A percentile compares a stretch with the other conserved stretches of the same genome.
phyloP scores from a whole-genome alignment of 2,888 invertebrate genomes.

The Ormyrus labotus region DNA sequence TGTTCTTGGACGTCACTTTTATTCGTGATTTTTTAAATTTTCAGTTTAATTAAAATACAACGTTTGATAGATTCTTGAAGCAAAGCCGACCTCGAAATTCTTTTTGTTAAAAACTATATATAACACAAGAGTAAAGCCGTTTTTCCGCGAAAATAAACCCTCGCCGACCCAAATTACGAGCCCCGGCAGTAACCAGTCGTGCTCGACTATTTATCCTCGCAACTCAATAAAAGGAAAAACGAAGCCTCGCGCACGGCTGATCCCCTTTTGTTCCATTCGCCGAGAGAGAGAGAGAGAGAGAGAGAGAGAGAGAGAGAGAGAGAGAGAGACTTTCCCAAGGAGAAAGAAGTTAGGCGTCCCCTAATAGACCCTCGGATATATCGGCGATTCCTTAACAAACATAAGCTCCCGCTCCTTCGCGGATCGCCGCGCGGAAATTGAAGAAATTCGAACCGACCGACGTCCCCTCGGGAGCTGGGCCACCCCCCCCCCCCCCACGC shows the following conservation, averaged over 20 bases:
- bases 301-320: too few relatives aligned
- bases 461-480: neutral
- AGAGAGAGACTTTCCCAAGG: neutral
- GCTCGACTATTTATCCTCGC: neutral
- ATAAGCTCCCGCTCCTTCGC: constrained; percentile 31
- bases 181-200: too few relatives aligned
- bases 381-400: constrained; percentile 42
- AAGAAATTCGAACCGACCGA: constrained; percentile 34
- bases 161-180: too few relatives aligned
- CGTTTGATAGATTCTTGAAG: too few relatives aligned
- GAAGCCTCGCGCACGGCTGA: neutral
- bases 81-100: too few relatives aligned
- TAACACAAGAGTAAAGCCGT: neutral
- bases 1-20: too few relatives aligned
- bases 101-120: too few relatives aligned
- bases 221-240: neutral
- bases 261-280: neutral
- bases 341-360: constrained; percentile 44
- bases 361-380: constrained; percentile 7
- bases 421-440: constrained; percentile 38
- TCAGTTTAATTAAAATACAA: too few relatives aligned
- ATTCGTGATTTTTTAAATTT: too few relatives aligned
- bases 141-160: neutral
- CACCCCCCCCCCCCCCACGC: neutral
- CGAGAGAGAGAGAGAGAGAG: neutral